phyloP scores from a whole-genome alignment of 1,140 invertebrate species.

The Pseudomyrmex dendroicus region DNA sequence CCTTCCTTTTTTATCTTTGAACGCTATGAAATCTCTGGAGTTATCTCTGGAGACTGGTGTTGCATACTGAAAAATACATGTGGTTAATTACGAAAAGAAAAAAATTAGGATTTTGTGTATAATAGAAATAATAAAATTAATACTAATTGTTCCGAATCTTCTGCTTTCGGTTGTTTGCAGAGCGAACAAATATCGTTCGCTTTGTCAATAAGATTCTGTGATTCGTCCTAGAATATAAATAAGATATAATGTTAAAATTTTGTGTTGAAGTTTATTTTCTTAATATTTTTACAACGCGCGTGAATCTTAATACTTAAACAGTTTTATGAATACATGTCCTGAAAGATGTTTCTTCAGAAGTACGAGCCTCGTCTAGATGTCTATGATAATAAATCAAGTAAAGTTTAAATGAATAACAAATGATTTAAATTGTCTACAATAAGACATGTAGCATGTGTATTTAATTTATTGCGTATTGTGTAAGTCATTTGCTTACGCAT shows the following conservation, averaged over 20 bases:
- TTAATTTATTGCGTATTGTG: not conserved
- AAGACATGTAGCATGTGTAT: too few relatives aligned
- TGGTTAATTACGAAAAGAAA: too few relatives aligned
- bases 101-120: not conserved
- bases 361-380: not conserved
- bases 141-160: conserved; percentile 1
- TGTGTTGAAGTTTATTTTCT: not conserved
- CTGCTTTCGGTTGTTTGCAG: conserved; percentile 30
- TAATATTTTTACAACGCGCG: not conserved
- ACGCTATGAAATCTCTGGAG: conserved; percentile 16
- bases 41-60: not conserved
- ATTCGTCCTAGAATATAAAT: not conserved
- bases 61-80: not conserved
- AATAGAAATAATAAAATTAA: not conserved
- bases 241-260: not conserved
- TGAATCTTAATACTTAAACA: conserved; percentile 12
- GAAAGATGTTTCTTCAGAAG: not conserved
- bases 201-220: not conserved
- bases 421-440: not conserved
- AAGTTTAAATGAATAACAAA: not conserved
- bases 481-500: conserved; percentile 41
- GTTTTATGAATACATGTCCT: not conserved
- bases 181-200: not conserved
- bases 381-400: not conserved
- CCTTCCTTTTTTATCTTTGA: conserved; percentile 45